These are phyloP conservation scores for Drosophila macrothrix DNA, from an alignment of 2,888 invertebrate genomes.

Conservation along the genomic window DNA sequence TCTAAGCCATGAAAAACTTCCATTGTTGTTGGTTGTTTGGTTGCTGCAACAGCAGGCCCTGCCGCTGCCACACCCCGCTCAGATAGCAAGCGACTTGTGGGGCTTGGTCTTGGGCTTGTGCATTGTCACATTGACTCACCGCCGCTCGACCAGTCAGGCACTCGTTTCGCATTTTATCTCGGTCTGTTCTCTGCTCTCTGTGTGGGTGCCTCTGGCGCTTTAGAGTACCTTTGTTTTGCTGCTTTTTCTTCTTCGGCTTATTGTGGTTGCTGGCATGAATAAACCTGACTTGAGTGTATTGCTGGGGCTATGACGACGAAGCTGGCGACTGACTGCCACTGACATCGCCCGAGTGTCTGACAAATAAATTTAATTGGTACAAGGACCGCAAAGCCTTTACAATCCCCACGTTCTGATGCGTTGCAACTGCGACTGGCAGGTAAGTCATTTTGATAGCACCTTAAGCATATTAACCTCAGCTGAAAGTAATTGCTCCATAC, in stretches of 20 bases:
- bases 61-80: neutral
- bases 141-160: slow-evolving; percentile 32
- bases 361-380: slow-evolving; percentile 75
- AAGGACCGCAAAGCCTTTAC: slow-evolving; percentile 53
- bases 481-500: neutral
- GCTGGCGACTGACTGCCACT: slow-evolving; percentile 47
- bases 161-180: slow-evolving; percentile 38
- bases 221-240: slow-evolving; percentile 64
- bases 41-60: slow-evolving; percentile 27
- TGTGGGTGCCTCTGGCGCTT: slow-evolving; percentile 47
- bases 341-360: slow-evolving; percentile 55
- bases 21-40: slow-evolving; percentile 57
- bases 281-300: slow-evolving; percentile 63
- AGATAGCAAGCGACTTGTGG: slow-evolving; percentile 30
- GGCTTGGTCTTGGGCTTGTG: slow-evolving; percentile 23
- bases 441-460: slow-evolving; percentile 18
- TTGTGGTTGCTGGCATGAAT: slow-evolving; percentile 51
- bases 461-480: slow-evolving; percentile 8
- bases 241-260: slow-evolving; percentile 31
- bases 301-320: slow-evolving; percentile 28
- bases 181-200: slow-evolving; percentile 32
- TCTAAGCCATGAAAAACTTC: slow-evolving; percentile 48
- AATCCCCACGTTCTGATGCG: slow-evolving; percentile 16
- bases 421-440: slow-evolving; percentile 17
- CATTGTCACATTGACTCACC: slow-evolving; percentile 71